Base-by-base conservation (phyloP, 2,113 vertebrate species). In the Rostratula benghalensis region DNA sequence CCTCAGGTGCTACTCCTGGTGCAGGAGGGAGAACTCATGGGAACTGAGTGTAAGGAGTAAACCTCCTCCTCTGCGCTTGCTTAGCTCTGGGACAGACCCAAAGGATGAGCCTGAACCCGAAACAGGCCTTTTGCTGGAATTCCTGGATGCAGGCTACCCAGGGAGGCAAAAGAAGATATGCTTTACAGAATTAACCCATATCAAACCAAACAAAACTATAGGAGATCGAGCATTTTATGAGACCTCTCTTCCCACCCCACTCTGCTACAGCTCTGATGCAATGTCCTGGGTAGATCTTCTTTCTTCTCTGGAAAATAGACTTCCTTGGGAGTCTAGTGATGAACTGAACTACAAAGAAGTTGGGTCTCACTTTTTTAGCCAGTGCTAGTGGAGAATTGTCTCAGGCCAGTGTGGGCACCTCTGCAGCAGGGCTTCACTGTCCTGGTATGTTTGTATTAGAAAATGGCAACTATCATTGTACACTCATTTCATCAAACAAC, bases 1-100 rank as follows among this genome's bases (percentile, higher is more conserved):
- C 24, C 30, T 63, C 41, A 53, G n/a, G 21, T 39, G 33, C 74
- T 71, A 41, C 83, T 89, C 18, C 35, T 65, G 83, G 28, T 33
- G 60, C 30, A 19, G 10, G 63, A 73, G 39, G 25, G 15, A 71
- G n/a, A 68, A 22, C 30, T 27, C 0, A 0, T 35, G 35, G 78
- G 41, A 68, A 18, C 23, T 25, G 48, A 25, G 6, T 12, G 13
- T 41, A 7, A 41, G 63, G 33, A 18, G 6, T 45, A 45, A 91
- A 30, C 3, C 7, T 30, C 4, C 7, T 30, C 4, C 13, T 8
- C 24, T 21, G 30, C 83, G 75, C 33, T 81, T 78, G 45, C 77
- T 83, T 43, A n/a, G 24, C 33, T 73, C 25, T 64, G 54, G 30
- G 30, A 35, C 3, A 2, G 60, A 43, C 6, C 18, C 30, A 45